Percentiles rank a stretch among this genome's conserved stretches.
Conservation (phyloP, 2,113 vertebrate species). For the Uria lomvia region DNA sequence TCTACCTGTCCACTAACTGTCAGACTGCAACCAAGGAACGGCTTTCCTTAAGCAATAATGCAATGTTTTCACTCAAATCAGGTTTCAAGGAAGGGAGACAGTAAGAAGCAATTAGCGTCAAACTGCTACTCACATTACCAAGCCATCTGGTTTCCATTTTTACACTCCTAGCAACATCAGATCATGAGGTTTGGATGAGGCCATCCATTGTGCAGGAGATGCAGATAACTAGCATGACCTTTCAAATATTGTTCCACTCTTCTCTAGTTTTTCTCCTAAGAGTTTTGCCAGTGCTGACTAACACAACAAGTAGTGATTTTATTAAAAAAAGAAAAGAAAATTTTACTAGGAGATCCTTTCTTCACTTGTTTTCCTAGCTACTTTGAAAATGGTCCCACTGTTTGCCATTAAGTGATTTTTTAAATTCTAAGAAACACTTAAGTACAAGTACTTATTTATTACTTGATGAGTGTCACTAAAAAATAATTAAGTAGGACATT, state of each 20-base stretch:
- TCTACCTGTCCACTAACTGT: conserved; percentile 28
- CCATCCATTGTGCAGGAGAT: neutral
- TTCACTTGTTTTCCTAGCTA: neutral
- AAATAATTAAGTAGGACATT: neutral
- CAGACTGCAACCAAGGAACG: conserved; percentile 40
- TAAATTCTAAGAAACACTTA: neutral
- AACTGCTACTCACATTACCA: conserved; percentile 57
- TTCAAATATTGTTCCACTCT: neutral
- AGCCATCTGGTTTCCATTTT: conserved; percentile 64
- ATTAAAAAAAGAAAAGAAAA: conserved; percentile 31
- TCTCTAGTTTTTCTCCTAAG: neutral
- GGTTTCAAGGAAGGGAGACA: conserved; percentile 24
- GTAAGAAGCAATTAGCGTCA: conserved; percentile 59
- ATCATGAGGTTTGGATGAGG: neutral
- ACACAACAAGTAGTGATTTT: neutral
- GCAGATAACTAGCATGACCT: neutral
- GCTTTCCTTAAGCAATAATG: conserved; percentile 49
- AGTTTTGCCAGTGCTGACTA: neutral
- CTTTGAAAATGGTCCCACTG: neutral
- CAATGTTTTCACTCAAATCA: conserved; percentile 40
- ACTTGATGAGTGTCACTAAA: neutral
- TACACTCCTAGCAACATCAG: neutral
- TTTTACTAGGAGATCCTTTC: neutral
- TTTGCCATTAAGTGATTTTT: neutral
- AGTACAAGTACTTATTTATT: neutral